Base-by-base conservation (phyloP, 35 echinoderm and acorn worm species). In the Apostichopus parvimensis region DNA sequence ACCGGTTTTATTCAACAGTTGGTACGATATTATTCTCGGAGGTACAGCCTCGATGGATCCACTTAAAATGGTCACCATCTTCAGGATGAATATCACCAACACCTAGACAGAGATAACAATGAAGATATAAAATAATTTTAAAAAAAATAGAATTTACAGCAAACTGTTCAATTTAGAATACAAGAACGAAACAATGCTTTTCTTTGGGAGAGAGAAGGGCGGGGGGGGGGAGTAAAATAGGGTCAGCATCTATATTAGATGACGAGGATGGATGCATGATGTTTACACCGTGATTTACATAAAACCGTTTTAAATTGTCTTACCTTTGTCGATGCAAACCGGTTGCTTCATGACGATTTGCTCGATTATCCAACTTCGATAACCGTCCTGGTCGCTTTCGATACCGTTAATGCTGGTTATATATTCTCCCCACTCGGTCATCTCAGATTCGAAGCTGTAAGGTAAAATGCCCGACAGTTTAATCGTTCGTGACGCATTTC, bases 391-490 rank as follows among this genome's bases (percentile, higher is more conserved):
- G 15, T 84, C 81, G 81, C 58, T 84, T 18, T 23, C 58, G 17
- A 84, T 18, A 22, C 81, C 81, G 22, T 84, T 59, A 6, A 84
- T 84, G 15, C 81, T 84, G 6, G 81, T 84, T 56, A 84, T n/a
- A 21, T 21, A 84, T n/a, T 56, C 54, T 15, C 81, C 81, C 81
- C 81, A 84, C 53, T 84, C 81, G 15, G 81, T 84, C 28, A 54
- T 59, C 23, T 84, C 52, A 18, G 81, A 58, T 58, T 84, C 81
- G 22, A 84, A 84, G 55, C 81, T 84, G 58, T 52, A 84, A 84
- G 1, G 58, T 2, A 5, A 9, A 60, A 9, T 9, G 11, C 11
- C 6, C 11, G 58, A 60, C 58, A 60, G 58, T 34, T 34, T 34
- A 34, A 34, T 34, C 28, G 28, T 34, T 34, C 28, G 28, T 34